phyloP scores from a whole-genome alignment of 2,888 invertebrate genomes.

The Liodrosophila aerea region DNA sequence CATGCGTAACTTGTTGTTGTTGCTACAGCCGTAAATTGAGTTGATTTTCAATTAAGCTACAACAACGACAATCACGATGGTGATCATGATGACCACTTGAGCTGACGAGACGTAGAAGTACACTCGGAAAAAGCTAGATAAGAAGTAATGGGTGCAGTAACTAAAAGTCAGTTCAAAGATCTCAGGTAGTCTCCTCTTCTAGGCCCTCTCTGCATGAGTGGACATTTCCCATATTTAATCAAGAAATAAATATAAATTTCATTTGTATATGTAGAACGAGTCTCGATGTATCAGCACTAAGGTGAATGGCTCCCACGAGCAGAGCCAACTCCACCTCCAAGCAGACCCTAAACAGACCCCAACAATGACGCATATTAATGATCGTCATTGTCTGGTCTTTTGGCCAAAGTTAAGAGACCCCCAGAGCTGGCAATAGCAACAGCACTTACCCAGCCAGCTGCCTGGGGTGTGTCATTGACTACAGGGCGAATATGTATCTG shows the following conservation, averaged over 20 bases:
- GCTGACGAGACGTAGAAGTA: constrained; percentile 25
- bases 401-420: constrained; percentile 19
- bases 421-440: constrained; percentile 11
- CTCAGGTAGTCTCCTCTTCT: too few relatives aligned
- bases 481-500: neutral
- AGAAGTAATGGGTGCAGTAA: too few relatives aligned
- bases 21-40: constrained; percentile 59
- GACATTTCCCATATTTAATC: too few relatives aligned
- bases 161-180: too few relatives aligned
- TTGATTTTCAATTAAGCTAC: constrained; percentile 52
- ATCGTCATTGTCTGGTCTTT: constrained; percentile 35
- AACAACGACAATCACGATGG: constrained; percentile 11
- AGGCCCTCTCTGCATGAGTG: too few relatives aligned
- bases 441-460: constrained; percentile 16
- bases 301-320: neutral
- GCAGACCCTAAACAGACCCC: constrained; percentile 1
- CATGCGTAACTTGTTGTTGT: constrained; percentile 22
- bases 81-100: constrained; percentile 32
- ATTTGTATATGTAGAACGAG: too few relatives aligned
- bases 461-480: constrained; percentile 3
- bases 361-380: constrained; percentile 64
- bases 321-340: neutral
- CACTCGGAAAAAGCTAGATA: neutral
- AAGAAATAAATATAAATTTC: too few relatives aligned
- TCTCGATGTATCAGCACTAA: constrained; percentile 12